Base-by-base conservation (phyloP, 2,888 invertebrate genomes). In the Nesidiocoris tenuis region DNA sequence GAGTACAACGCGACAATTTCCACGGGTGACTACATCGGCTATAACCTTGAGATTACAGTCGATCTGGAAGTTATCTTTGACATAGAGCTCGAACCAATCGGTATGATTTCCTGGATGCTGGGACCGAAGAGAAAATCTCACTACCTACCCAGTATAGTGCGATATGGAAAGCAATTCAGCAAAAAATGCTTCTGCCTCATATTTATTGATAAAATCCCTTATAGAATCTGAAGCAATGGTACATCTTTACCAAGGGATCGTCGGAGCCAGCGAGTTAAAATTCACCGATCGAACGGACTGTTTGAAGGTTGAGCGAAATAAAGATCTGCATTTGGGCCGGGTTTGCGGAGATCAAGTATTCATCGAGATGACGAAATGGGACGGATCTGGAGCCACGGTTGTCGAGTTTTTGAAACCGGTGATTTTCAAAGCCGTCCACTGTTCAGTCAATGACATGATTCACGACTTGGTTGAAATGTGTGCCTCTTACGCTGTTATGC, bases 301-400 rank as follows among this genome's bases (percentile, higher is more conserved):
- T n/a, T 2, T 3, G 5, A n/a, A 9, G 7, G 59, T 59, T 5
- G 59, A 59, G 59, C n/a, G 5, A 18, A 5, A n/a, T 3, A 16
- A 19, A 5, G 59, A 59, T n/a, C 19, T 59, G n/a, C 3, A 59
- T 59, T 59, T 59, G n/a, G 59, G 59, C 3, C n/a, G 59, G 3
- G 7, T 59, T n/a, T 59, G 59, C 59, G 59, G 59, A n/a, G 59
- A 59, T 3, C 59, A 59, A n/a, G 59, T 18, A 5, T 59, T 59
- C 5, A 9, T 9, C 5, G 59, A 59, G n/a, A 59, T 59, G n/a
- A 59, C 59, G 7, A 59, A 19, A 19, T 59, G 59, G 59, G n/a
- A 59, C 3, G 3, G 7, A 5, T 9, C 19, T 2, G 7, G 2
- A 3, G 5, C 3, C n/a, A 59, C 3, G 2, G 59, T 59, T 3